Percentiles rank a stretch among this genome's conserved stretches.
phyloP scores from a whole-genome alignment of 1,140 invertebrate species.

The Coenobita brevimanus region DNA sequence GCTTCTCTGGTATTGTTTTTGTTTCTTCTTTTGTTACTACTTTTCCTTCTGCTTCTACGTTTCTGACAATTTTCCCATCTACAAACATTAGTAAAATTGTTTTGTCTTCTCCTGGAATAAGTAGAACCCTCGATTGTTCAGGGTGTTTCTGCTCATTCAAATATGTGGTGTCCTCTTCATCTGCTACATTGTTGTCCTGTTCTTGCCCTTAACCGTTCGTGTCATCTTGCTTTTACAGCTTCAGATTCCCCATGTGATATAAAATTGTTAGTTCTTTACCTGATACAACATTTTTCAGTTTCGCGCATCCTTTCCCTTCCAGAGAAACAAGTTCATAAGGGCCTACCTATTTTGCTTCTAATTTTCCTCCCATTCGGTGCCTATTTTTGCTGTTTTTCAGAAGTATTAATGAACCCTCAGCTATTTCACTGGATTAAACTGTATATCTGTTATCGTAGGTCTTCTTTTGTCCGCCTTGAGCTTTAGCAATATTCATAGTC shows the following conservation, averaged over 20 bases:
- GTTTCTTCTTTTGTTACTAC: conserved; percentile 25
- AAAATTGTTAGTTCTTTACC: conserved; percentile 2
- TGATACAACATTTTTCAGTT: conserved; percentile 12
- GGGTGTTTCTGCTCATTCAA: conserved; percentile 27
- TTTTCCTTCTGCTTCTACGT: conserved; percentile 30
- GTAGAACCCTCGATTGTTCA: conserved; percentile 11
- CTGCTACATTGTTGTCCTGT: conserved; percentile 5
- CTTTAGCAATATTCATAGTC: conserved; percentile 8
- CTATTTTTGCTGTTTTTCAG: conserved; percentile 33
- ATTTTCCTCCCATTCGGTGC: neutral
- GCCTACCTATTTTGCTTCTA: conserved; percentile 1
- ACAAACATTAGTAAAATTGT: conserved; percentile 47
- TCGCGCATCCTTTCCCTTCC: neutral
- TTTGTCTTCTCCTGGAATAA: conserved; percentile 15
- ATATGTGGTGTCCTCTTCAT: neutral
- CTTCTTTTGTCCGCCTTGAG: conserved; percentile 40
- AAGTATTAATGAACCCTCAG: conserved; percentile 15
- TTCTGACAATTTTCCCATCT: conserved; percentile 24
- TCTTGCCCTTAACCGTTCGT: conserved; percentile 21
- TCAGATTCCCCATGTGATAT: conserved; percentile 11
- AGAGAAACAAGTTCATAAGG: conserved; percentile 13
- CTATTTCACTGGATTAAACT: conserved; percentile 11
- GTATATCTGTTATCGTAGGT: conserved; percentile 21
- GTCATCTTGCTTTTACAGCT: conserved; percentile 7
- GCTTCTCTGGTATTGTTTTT: conserved; percentile 36